Conservation (phyloP, 2,113 vertebrate species). For the Polypterus senegalus region DNA sequence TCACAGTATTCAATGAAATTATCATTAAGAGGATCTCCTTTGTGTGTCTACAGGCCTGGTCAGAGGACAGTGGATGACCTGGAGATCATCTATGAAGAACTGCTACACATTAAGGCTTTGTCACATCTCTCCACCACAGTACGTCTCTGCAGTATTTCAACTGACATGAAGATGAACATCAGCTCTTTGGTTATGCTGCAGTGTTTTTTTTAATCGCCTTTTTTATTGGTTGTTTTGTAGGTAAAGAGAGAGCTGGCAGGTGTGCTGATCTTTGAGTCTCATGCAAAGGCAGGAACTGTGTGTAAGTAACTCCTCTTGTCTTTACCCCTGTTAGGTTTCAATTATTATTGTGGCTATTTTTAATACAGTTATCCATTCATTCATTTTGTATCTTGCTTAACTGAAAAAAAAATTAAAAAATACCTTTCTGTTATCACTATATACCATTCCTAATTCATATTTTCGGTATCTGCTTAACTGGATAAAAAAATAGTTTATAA, state of each 20-base stretch:
- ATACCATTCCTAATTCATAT: too few species aligned
- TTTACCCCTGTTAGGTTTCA: too few species aligned
- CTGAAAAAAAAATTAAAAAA: too few species aligned
- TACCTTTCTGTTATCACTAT: too few species aligned
- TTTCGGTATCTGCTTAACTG: too few species aligned
- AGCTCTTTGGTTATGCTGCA: too few species aligned
- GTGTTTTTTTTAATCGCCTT: background rate
- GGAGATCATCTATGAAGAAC: slow-evolving; percentile 92
- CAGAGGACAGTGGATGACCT: slow-evolving; percentile 86
- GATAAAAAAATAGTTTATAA: too few species aligned
- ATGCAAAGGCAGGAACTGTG: slow-evolving; percentile 87
- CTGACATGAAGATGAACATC: too few species aligned
- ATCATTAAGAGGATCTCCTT: slow-evolving; percentile 55
- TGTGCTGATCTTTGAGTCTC: slow-evolving; percentile 91
- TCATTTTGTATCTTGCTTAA: too few species aligned
- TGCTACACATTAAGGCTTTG: slow-evolving; percentile 95
- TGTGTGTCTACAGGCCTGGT: slow-evolving; percentile 58
- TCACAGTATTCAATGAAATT: slow-evolving; percentile 66
- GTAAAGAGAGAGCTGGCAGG: slow-evolving; percentile 87
- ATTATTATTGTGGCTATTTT: too few species aligned
- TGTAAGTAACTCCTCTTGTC: slow-evolving; percentile 57
- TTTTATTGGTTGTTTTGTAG: slow-evolving; percentile 43
- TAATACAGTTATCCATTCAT: too few species aligned
- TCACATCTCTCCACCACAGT: slow-evolving; percentile 94
- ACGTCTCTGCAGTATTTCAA: slow-evolving; percentile 27